Conservation (phyloP, 2,113 vertebrate species). For the Bufo gargarizans region DNA sequence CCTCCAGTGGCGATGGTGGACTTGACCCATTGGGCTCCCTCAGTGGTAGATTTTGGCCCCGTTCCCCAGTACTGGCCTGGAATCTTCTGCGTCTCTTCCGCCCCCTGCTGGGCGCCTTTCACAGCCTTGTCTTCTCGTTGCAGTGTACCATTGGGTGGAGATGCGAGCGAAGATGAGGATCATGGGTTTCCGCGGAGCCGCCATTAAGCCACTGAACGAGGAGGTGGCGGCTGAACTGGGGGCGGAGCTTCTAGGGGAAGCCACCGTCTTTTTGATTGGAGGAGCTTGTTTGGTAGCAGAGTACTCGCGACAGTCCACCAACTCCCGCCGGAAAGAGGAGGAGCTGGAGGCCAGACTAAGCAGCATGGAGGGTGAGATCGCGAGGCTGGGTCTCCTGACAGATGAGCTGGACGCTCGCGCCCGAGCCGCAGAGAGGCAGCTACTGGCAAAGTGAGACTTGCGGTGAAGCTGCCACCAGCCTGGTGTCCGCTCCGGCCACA, state of each 20-base stretch:
- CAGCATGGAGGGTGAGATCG: slow-evolving; percentile 72
- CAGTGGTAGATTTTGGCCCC: no score
- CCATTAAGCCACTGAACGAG: slow-evolving; percentile 85
- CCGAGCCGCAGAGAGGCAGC: slow-evolving; percentile 68
- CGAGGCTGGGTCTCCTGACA: slow-evolving; percentile 69
- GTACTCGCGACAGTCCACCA: slow-evolving; percentile 79
- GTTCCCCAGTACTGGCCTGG: no score
- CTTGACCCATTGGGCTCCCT: no score
- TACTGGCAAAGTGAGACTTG: slow-evolving; percentile 52
- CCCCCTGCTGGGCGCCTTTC: background rate
- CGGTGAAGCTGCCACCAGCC: background rate
- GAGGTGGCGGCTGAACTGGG: slow-evolving; percentile 83
- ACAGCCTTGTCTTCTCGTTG: background rate
- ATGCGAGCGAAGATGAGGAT: slow-evolving; percentile 90
- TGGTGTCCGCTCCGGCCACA: background rate
- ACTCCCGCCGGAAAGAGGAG: slow-evolving; percentile 71
- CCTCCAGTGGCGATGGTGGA: no score
- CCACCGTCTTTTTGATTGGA: slow-evolving; percentile 80
- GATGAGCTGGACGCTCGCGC: slow-evolving; percentile 76
- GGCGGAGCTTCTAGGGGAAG: slow-evolving; percentile 87
- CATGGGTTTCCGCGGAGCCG: slow-evolving; percentile 81
- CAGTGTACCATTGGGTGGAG: slow-evolving; percentile 92
- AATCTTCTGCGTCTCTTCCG: no score
- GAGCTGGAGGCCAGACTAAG: slow-evolving; percentile 70
- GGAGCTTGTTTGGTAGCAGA: slow-evolving; percentile 83